Evolutionary conservation across 2,113 vertebrate species (phyloP).

Genomic region (Lynx canadensis): DNA sequence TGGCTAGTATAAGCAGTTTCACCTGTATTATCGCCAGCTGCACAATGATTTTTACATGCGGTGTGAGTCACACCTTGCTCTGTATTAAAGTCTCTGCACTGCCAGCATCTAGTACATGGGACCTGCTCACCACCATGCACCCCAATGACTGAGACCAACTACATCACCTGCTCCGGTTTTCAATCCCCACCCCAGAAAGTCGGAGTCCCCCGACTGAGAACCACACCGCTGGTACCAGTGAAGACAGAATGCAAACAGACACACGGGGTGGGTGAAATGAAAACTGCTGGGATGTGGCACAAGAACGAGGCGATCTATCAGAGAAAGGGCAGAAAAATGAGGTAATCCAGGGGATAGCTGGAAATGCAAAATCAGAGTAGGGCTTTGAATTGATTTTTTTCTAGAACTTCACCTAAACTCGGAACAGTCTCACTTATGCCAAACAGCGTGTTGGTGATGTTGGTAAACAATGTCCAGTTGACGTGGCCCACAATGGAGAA

Average conservation of each 20-base stretch:
- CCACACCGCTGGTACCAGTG: too few species aligned
- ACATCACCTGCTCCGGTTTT: accelerated
- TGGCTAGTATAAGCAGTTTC: neutral
- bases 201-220: neutral
- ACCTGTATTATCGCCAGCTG: too few species aligned
- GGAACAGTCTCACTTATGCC: neutral
- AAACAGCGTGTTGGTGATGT: neutral
- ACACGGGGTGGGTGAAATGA: neutral
- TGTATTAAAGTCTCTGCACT: neutral
- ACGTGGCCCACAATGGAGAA: neutral
- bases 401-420: neutral
- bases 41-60: neutral
- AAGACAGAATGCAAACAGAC: neutral
- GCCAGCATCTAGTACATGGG: accelerated
- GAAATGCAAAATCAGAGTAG: neutral
- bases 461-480: accelerated
- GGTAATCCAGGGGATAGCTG: accelerated
- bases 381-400: neutral
- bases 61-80: too few species aligned
- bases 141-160: neutral
- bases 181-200: too few species aligned
- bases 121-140: neutral
- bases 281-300: neutral
- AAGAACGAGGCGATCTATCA: neutral
- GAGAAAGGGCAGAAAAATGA: neutral